Conservation (phyloP, 2,888 invertebrate species). For the Euzophera pinguis region DNA sequence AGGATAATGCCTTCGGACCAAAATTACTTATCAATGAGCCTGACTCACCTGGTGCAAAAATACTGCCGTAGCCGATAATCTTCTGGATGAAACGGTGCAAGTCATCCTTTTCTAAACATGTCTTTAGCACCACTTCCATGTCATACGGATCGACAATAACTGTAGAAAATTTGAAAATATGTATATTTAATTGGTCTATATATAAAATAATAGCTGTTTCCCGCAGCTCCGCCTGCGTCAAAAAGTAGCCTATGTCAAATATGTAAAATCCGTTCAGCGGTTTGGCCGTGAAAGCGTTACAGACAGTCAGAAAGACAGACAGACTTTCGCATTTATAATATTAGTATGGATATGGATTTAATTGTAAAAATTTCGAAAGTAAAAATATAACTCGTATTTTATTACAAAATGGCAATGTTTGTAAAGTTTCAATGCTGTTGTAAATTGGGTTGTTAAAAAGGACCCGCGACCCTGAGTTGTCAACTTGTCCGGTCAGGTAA, state of each 20-base stretch:
- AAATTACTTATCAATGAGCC: background rate
- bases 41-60: constrained; percentile 56
- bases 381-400: no score
- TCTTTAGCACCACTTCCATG: constrained; percentile 55
- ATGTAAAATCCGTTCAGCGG: no score
- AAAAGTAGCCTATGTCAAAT: no score
- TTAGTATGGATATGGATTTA: no score
- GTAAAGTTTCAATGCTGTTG: no score
- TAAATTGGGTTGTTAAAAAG: background rate
- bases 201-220: no score
- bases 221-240: no score
- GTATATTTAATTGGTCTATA: background rate
- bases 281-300: no score
- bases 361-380: no score
- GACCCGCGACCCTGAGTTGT: background rate
- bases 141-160: constrained; percentile 56
- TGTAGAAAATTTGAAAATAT: constrained; percentile 24
- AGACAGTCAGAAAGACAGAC: no score
- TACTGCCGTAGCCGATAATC: constrained; percentile 51
- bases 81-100: constrained; percentile 52
- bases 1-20: background rate
- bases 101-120: constrained; percentile 62
- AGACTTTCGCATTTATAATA: no score
- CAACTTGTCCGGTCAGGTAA: background rate
- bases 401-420: no score